Base-by-base conservation (phyloP, 64 coral and sea anemone genomes). In the Porites lutea region DNA sequence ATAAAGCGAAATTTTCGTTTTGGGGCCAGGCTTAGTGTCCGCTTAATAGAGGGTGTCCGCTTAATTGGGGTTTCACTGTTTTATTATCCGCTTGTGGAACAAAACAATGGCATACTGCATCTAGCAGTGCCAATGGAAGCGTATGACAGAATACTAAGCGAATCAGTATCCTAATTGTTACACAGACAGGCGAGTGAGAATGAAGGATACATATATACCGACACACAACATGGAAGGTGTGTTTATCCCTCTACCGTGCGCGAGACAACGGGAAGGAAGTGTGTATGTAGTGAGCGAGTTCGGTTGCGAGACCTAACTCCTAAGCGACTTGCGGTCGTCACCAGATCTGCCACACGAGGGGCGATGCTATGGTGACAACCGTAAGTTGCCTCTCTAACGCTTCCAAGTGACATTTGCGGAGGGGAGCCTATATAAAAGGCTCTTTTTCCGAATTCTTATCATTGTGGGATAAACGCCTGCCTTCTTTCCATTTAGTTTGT, bases 171-270 rank as follows among this genome's bases (percentile, higher is more conserved):
- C 75, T 78, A 78, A n/a, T 15, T 64, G 4, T 64, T 64, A 58
- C 75, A n/a, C 75, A 54, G 20, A 19, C 5, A 78, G 75, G 75
- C 75, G 6, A 78, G 52, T 78, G 75, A 55, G 75, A 55, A 54
- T 78, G 75, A 55, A 78, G 75, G 75, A 78, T 78, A 78, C 75
- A 22, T 78, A 58, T 78, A 78, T 55, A 78, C 52, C 75, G 75
- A 12, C 75, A 78, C 75, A 78, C 75, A 47, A 78, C 75, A 15
- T 22, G 75, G 19, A 78, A 23, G 19, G 75, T 78, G 52, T 78
- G 75, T n/a, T 13, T 78, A 23, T 6, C 52, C 18, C 75, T 78
- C 75, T 18, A 78, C 75, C 50, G 75, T 78, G 50, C 75, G 75
- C 75, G 18, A 22, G 51, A 8, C 75, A 78, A 51, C 75, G 75